These are phyloP conservation scores for Tragelaphus oryx DNA, from an alignment of 2,797 vertebrate genomes.

Conservation along the genomic window DNA sequence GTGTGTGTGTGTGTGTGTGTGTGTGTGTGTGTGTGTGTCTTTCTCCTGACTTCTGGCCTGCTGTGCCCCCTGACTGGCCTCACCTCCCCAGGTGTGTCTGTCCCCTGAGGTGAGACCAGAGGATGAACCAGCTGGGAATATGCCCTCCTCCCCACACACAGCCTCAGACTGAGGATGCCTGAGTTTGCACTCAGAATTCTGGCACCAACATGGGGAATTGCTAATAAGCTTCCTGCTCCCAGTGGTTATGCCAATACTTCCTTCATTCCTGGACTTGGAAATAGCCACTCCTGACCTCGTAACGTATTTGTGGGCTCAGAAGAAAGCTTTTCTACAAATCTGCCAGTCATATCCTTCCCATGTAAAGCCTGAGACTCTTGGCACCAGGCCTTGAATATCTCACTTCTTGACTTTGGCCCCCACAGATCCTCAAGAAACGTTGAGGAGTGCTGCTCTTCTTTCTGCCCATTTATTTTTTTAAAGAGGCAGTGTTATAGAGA, in stretches of 20 bases:
- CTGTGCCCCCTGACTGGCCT: neutral
- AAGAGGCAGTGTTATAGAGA: neutral
- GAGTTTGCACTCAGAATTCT: neutral
- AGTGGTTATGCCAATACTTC: neutral
- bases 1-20: neutral
- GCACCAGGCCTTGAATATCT: neutral
- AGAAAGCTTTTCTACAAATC: neutral
- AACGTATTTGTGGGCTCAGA: neutral
- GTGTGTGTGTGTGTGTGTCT: neutral
- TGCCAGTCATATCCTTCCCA: neutral
- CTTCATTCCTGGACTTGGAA: slow-evolving; percentile 10
- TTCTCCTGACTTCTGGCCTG: neutral
- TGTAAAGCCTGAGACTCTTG: neutral
- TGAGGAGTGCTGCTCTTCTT: neutral
- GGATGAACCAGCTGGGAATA: neutral
- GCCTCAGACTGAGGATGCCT: neutral
- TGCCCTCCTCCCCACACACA: neutral
- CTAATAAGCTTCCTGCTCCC: neutral
- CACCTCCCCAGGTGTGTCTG: neutral
- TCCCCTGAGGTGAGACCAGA: neutral
- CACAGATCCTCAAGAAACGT: neutral
- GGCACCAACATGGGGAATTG: neutral
- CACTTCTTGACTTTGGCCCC: neutral
- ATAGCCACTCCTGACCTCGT: neutral
- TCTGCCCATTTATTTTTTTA: neutral